These are phyloP conservation scores for Dasypogon diadema DNA, from an alignment of 2,888 invertebrate species.

Conservation along the genomic window DNA sequence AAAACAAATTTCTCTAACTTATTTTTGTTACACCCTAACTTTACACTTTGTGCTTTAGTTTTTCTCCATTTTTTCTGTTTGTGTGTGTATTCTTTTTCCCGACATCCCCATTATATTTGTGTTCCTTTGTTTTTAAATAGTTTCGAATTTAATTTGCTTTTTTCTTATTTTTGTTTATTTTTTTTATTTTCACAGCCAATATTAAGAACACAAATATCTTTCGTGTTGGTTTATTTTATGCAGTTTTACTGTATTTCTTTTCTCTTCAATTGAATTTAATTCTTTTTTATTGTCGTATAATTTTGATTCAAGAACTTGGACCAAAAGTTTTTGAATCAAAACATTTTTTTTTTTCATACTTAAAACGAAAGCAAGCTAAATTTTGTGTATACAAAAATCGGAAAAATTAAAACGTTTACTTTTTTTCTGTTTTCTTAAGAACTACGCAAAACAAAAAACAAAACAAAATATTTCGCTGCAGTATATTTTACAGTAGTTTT, in stretches of 20 bases:
- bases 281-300: background rate
- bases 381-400: too few relatives aligned
- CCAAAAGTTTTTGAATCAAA: too few relatives aligned
- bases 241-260: background rate
- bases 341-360: too few relatives aligned
- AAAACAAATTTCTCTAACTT: too few relatives aligned
- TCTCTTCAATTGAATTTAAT: background rate
- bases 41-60: background rate
- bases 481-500: background rate
- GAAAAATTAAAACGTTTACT: too few relatives aligned
- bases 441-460: slow-evolving; percentile 15
- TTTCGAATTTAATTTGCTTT: background rate
- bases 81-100: background rate
- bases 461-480: slow-evolving; percentile 5
- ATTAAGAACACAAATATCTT: slow-evolving; percentile 43
- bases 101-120: slow-evolving; percentile 2
- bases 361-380: too few relatives aligned
- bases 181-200: slow-evolving; percentile 43
- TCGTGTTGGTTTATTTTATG: slow-evolving; percentile 3
- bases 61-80: background rate
- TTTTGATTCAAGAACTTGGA: too few relatives aligned
- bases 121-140: slow-evolving; percentile 17
- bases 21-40: background rate
- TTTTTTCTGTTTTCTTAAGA: background rate
- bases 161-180: slow-evolving; percentile 12